A percentile compares a stretch with the other conserved stretches of the same genome.
These are phyloP conservation scores for Andrena cerasifolii DNA, from an alignment of 1,140 invertebrate species.

Conservation along the genomic window DNA sequence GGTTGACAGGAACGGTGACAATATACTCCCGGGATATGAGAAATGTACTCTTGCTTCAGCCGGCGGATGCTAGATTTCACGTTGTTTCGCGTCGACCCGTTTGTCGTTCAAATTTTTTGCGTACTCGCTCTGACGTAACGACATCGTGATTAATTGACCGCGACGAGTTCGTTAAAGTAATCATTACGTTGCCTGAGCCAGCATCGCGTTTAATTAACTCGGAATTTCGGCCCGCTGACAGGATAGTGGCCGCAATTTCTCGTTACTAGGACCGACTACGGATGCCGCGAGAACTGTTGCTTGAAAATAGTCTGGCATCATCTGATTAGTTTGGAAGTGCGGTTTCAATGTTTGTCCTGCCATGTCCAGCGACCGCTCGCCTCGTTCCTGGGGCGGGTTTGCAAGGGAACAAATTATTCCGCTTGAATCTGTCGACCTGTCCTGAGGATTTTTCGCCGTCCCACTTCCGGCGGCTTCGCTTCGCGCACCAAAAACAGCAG, in stretches of 20 bases:
- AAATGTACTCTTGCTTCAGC: not conserved
- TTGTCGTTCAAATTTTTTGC: conserved; percentile 20
- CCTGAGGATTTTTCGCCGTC: not conserved
- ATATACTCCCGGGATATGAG: not conserved
- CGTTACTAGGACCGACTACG: not conserved
- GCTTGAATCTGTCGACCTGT: not conserved
- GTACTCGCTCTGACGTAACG: too few species aligned
- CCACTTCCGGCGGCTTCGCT: not conserved
- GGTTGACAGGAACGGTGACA: not conserved
- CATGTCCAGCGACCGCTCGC: not conserved
- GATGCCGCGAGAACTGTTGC: not conserved
- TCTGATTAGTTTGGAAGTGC: conserved; percentile 44
- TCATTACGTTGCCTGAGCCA: too few species aligned
- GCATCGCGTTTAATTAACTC: conserved; percentile 11
- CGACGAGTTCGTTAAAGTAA: too few species aligned
- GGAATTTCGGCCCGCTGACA: not conserved
- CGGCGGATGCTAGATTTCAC: not conserved
- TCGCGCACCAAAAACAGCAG: not conserved
- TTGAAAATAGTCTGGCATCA: conserved; percentile 32
- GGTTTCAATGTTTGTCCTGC: conserved; percentile 43
- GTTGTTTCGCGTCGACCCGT: conserved; percentile 7
- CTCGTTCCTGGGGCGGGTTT: conserved; percentile 6
- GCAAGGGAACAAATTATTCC: conserved; percentile 19
- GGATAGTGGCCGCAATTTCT: not conserved
- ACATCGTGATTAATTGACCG: too few species aligned